Conservation (phyloP, 1,140 invertebrate genomes). For the Bicyclus anynana region DNA sequence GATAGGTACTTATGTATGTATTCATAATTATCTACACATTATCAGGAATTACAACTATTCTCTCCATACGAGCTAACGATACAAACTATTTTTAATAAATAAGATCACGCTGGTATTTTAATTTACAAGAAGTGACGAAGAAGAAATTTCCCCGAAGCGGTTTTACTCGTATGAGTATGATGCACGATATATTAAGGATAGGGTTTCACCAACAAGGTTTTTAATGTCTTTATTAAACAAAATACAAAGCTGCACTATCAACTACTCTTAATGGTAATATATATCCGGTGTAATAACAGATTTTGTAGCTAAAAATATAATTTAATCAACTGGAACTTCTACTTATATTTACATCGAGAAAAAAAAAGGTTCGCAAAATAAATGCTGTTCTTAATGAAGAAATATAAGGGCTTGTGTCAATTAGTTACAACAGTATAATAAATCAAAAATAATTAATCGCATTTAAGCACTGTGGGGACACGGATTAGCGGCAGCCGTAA, state of each 20-base stretch:
- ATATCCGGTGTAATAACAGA: too few relatives aligned
- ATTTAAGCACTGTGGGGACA: too few relatives aligned
- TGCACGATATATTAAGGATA: not conserved
- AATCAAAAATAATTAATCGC: conserved; percentile 20
- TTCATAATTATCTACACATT: too few relatives aligned
- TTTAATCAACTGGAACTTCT: too few relatives aligned
- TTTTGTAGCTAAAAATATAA: too few relatives aligned
- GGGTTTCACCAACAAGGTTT: not conserved
- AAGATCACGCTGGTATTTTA: not conserved
- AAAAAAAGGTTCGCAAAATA: not conserved
- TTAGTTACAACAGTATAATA: conserved; percentile 20
- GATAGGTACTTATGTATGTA: too few relatives aligned
- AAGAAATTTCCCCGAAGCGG: not conserved
- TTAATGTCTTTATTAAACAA: too few relatives aligned
- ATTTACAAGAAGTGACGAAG: not conserved
- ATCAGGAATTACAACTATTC: not conserved
- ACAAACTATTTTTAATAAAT: conserved; percentile 1
- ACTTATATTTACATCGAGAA: too few relatives aligned
- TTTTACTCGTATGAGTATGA: too few relatives aligned
- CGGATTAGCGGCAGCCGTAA: too few relatives aligned
- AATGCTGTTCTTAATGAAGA: conserved; percentile 13
- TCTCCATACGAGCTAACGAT: not conserved
- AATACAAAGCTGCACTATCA: too few relatives aligned
- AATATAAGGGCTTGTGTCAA: conserved; percentile 17
- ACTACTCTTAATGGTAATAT: too few relatives aligned